Percentiles rank a stretch among this genome's conserved stretches.
phyloP scores from a whole-genome alignment of 2,888 invertebrate genomes.

The Heteromyza rotundicornis region DNA sequence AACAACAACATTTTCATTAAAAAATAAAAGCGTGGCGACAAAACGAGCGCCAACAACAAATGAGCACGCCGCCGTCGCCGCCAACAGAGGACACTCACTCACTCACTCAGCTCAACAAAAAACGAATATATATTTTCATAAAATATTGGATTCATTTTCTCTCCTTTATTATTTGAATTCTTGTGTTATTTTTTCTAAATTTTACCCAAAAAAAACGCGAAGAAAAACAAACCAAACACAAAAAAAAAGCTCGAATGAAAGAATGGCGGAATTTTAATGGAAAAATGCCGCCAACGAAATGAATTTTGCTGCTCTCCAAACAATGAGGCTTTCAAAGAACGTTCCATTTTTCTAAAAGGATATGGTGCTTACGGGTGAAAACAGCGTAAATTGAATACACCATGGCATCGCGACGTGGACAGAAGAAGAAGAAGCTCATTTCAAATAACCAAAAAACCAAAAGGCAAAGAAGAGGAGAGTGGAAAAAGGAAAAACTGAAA shows the following conservation, averaged over 20 bases:
- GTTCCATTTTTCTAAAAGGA: slow-evolving; percentile 7
- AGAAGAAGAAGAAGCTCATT: slow-evolving; percentile 43
- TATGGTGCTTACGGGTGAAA: slow-evolving; percentile 29
- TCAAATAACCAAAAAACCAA: too few relatives aligned
- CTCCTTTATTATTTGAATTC: slow-evolving; percentile 55
- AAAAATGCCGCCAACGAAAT: slow-evolving; percentile 54
- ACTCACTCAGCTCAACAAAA: neutral
- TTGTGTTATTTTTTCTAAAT: slow-evolving; percentile 44
- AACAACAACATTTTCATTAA: slow-evolving; percentile 28
- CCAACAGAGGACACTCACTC: slow-evolving; percentile 17
- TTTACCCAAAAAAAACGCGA: neutral
- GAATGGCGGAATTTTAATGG: slow-evolving; percentile 58
- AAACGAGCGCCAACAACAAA: slow-evolving; percentile 3
- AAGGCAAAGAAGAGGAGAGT: too few relatives aligned
- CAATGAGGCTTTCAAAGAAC: slow-evolving; percentile 7
- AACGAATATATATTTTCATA: slow-evolving; percentile 36
- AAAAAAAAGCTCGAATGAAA: too few relatives aligned
- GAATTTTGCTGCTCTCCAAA: slow-evolving; percentile 23
- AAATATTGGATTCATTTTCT: slow-evolving; percentile 57
- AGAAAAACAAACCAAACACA: slow-evolving; percentile 20
- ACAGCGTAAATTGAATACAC: slow-evolving; percentile 32
- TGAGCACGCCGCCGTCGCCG: too few relatives aligned
- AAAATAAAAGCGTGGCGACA: slow-evolving; percentile 10
- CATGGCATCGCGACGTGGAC: neutral
- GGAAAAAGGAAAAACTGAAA: slow-evolving; percentile 43